Conservation (phyloP, 2,113 vertebrate genomes). For the Oriolus oriolus region DNA sequence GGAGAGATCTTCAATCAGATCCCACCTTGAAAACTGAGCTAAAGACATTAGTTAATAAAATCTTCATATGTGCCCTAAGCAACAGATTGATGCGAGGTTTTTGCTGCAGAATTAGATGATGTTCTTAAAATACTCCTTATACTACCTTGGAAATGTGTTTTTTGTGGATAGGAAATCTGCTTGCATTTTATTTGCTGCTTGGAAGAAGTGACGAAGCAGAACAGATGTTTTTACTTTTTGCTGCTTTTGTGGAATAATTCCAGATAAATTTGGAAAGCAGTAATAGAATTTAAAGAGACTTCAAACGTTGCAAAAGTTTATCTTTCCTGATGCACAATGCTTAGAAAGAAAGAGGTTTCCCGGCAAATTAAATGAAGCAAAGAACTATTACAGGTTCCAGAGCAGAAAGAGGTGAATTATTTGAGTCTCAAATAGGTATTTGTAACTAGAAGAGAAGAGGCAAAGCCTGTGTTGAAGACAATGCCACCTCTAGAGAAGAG, state of each 20-base stretch:
- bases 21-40: not conserved
- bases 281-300: not conserved
- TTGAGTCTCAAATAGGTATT: not conserved
- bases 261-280: not conserved
- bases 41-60: not conserved
- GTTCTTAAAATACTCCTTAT: not conserved
- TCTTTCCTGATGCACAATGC: not conserved
- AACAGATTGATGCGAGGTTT: not conserved
- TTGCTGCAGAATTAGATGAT: not conserved
- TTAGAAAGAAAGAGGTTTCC: not conserved
- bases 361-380: not conserved
- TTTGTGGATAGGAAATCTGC: conserved; percentile 16
- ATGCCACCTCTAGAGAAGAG: not conserved
- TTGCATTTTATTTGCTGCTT: conserved; percentile 31
- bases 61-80: not conserved
- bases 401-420: not conserved
- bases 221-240: conserved; percentile 38
- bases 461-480: not conserved
- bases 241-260: not conserved
- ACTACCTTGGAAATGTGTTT: not conserved
- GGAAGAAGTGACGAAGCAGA: not conserved
- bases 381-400: not conserved
- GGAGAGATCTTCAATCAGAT: not conserved
- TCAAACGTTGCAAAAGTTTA: not conserved
- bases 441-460: not conserved